These are phyloP conservation scores for Isichthys henryi DNA, from an alignment of 2,113 vertebrate genomes.

Conservation along the genomic window DNA sequence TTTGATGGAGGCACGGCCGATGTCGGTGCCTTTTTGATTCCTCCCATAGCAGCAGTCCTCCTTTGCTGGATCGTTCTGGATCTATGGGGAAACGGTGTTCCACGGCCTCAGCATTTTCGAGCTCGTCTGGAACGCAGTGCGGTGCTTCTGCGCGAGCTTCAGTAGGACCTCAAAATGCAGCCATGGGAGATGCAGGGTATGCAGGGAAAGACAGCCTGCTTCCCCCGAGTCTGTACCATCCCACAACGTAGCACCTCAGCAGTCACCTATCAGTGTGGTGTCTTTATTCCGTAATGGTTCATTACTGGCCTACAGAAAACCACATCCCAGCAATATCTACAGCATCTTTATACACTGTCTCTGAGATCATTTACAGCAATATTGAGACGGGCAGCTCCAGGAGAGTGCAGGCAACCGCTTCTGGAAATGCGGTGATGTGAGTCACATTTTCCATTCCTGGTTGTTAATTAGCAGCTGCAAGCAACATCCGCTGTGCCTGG, in stretches of 20 bases:
- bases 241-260: too few species aligned
- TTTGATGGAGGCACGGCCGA: not conserved
- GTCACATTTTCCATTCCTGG: slow-evolving; percentile 44
- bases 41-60: not conserved
- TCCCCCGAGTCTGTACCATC: not conserved
- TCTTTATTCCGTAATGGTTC: not conserved
- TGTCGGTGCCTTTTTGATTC: not conserved
- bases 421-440: slow-evolving; percentile 32
- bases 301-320: not conserved
- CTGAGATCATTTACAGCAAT: not conserved
- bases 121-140: not conserved
- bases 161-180: not conserved
- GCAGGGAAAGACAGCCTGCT: not conserved
- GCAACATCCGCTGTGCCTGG: slow-evolving; percentile 9
- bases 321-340: not conserved
- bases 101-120: not conserved
- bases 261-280: not conserved
- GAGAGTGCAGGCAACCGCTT: not conserved
- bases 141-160: not conserved
- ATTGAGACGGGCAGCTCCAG: not conserved
- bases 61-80: not conserved
- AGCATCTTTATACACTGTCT: not conserved
- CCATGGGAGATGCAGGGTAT: not conserved
- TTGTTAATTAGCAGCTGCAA: slow-evolving; percentile 10
- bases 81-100: not conserved